These are phyloP conservation scores for Porites rus DNA, from an alignment of 92 coral and sea anemone genomes.

Conservation along the genomic window DNA sequence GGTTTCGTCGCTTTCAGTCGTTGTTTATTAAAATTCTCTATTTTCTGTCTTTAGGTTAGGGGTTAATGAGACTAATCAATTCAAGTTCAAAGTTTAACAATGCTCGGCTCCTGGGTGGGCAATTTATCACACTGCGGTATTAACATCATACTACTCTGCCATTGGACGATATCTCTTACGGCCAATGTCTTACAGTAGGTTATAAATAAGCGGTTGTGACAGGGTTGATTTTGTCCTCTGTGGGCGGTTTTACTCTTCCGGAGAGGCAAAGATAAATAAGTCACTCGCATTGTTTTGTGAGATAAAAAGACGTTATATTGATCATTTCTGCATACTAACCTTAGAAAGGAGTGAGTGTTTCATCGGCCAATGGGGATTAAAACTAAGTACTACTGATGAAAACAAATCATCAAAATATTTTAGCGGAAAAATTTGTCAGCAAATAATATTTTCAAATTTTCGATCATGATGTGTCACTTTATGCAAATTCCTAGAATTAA, in stretches of 20 bases:
- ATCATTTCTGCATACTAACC: neutral
- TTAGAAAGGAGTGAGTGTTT: neutral
- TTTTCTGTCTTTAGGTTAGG: no score
- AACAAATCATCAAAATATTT: neutral
- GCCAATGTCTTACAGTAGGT: neutral
- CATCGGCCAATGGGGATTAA: neutral
- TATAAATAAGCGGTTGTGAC: neutral
- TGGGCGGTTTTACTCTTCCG: constrained; percentile 1
- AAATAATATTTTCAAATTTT: neutral
- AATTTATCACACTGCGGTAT: constrained; percentile 6
- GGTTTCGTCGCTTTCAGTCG: no score
- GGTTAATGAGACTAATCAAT: no score
- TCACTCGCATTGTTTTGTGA: neutral
- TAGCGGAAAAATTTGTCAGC: neutral
- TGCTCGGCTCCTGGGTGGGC: neutral
- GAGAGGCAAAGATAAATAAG: neutral
- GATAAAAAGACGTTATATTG: neutral
- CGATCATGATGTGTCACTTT: neutral
- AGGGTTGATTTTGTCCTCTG: no score
- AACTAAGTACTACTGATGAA: neutral
- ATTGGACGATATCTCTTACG: constrained; percentile 1
- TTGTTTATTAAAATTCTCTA: no score
- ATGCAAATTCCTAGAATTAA: neutral
- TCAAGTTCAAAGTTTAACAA: neutral
- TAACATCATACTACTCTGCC: neutral